phyloP scores from a whole-genome alignment of 2,888 invertebrate species.

The Pyrgus malvae region DNA sequence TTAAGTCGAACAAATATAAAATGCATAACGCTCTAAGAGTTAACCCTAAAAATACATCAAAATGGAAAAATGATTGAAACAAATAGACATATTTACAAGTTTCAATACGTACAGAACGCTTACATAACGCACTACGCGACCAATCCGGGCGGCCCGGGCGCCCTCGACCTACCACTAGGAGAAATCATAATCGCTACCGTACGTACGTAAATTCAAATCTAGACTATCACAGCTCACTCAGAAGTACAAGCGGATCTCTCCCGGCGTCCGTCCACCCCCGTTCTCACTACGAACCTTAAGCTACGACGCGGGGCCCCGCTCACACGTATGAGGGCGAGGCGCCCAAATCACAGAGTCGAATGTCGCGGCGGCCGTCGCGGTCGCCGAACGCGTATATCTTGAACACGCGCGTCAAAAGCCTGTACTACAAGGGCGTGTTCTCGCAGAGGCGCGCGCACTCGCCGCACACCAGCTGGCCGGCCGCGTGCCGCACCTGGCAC shows the following conservation, averaged over 20 bases:
- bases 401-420: conserved; percentile 75
- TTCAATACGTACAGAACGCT: conserved; percentile 67
- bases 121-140: conserved; percentile 56
- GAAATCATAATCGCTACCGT: conserved; percentile 45
- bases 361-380: conserved; percentile 37
- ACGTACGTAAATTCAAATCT: conserved; percentile 63
- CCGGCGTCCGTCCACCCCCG: conserved; percentile 29
- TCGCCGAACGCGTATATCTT: conserved; percentile 70
- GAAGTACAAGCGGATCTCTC: conserved; percentile 50
- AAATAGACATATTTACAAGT: conserved; percentile 69
- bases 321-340: conserved; percentile 46
- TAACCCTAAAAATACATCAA: conserved; percentile 76
- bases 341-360: conserved; percentile 40
- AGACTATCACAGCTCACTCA: conserved; percentile 78
- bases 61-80: conserved; percentile 72
- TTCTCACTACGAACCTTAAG: conserved; percentile 9
- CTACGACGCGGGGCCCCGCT: conserved; percentile 40
- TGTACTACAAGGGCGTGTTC: conserved; percentile 69
- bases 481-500: conserved; percentile 46
- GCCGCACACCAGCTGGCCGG: conserved; percentile 51
- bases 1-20: conserved; percentile 71
- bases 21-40: conserved; percentile 69
- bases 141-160: conserved; percentile 47
- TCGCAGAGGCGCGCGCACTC: conserved; percentile 53
- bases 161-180: conserved; percentile 66